phyloP scores from a whole-genome alignment of 37 sponge, comb jelly and placozoan genomes.

The Theonella swinhoei region DNA sequence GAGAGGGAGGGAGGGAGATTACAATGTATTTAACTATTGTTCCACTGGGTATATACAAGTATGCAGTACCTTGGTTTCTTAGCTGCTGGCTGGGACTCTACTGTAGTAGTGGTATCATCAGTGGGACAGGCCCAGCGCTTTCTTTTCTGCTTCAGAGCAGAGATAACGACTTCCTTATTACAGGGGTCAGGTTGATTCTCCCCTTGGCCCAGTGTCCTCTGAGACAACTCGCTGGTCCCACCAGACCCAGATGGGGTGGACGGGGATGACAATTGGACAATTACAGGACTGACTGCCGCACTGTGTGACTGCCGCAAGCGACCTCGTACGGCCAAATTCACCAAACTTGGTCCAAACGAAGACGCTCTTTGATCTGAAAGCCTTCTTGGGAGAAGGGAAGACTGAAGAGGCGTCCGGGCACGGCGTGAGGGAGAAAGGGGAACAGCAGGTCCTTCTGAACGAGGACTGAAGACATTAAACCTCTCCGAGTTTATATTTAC shows the following conservation, averaged over 20 bases:
- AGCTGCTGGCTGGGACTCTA: neutral
- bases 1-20: no score
- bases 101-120: neutral
- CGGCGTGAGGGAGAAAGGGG: neutral
- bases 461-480: neutral
- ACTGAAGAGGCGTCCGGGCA: neutral
- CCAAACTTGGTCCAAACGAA: conserved; percentile 13
- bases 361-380: neutral
- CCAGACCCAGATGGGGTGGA: neutral
- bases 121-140: neutral
- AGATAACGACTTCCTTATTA: conserved; percentile 48
- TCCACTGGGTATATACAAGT: no score
- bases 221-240: neutral
- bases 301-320: neutral
- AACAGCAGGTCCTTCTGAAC: no score
- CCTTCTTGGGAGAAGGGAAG: neutral
- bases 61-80: neutral
- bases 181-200: conserved; percentile 32
- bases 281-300: conserved; percentile 20
- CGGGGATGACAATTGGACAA: conserved; percentile 19
- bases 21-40: no score
- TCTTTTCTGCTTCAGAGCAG: conserved; percentile 51
- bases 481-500: neutral
- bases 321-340: conserved; percentile 33
- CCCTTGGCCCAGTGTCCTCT: no score